These are phyloP conservation scores for Gryllus longicercus DNA, from an alignment of 2,888 invertebrate genomes.

Conservation along the genomic window DNA sequence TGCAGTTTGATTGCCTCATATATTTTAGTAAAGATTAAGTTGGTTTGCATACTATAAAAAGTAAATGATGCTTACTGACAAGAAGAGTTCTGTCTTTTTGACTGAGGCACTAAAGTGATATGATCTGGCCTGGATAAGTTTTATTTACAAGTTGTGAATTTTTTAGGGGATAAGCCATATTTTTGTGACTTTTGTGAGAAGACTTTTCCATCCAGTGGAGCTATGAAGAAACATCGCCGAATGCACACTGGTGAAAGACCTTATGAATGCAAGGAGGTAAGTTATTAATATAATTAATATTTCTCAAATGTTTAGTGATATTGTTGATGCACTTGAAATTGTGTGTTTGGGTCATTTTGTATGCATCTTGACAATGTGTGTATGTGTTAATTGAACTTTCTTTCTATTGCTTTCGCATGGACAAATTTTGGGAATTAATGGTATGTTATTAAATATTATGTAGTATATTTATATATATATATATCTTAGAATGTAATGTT, in stretches of 20 bases:
- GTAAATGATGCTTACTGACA: too few relatives aligned
- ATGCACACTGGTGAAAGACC: conserved; percentile 44
- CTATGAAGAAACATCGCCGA: conserved; percentile 42
- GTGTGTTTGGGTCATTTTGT: not conserved
- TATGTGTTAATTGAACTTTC: not conserved
- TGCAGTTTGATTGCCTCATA: too few relatives aligned
- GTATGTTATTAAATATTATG: too few relatives aligned
- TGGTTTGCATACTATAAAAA: too few relatives aligned
- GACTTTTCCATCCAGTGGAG: conserved; percentile 42
- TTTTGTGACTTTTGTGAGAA: conserved; percentile 43
- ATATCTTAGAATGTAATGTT: too few relatives aligned
- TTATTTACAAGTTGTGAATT: too few relatives aligned
- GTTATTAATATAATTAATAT: conserved; percentile 20
- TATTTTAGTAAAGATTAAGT: too few relatives aligned
- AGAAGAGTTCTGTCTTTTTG: too few relatives aligned
- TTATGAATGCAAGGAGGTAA: conserved; percentile 40
- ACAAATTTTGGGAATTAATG: not conserved
- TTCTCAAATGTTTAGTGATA: not conserved
- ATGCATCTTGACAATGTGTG: not conserved
- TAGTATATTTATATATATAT: too few relatives aligned
- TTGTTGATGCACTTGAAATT: conserved; percentile 26
- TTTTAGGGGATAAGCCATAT: conserved; percentile 42
- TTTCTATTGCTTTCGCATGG: conserved; percentile 5
- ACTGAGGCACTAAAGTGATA: too few relatives aligned
- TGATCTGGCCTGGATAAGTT: too few relatives aligned